Base-by-base conservation (phyloP, 2,888 invertebrate species). In the Byasa hedistus region DNA sequence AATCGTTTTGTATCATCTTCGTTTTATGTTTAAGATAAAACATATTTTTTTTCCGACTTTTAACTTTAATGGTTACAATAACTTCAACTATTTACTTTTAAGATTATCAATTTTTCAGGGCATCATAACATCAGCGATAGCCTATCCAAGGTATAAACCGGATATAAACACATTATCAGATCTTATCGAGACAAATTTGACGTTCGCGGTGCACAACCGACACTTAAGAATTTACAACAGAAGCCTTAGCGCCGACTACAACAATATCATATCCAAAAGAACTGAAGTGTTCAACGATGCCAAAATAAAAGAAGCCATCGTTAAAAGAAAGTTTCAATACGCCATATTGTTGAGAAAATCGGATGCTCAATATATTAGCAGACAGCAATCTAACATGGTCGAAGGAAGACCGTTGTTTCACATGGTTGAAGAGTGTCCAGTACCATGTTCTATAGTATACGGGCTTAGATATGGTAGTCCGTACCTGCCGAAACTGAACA, bases 381-480 rank as follows among this genome's bases (percentile, higher is more conserved):
- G 80, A 23, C 85, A 82, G 68, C 75, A 78, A 52, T 68, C 74
- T 0, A 87, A 90, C 69, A 82, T 85, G 74, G 61, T 73, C 19
- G 73, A 84, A 39, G 93, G 93, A 0, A 85, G 88, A 52, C 89
- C 92, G 0, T 52, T 93, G 0, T 93, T 84, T 69, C 92, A 93
- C 71, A 80, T 87, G 0, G 88, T 92, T 75, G 71, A 74, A 12
- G 88, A 91, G 36, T 93, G 94, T 71, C 92, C 93, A 19, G 85
- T 93, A 0, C 93, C 93, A 0, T 93, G 93, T 75, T 87, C 88
- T 22, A 88, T 92, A 0, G 93, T 93, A 0, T 93, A 93, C 68
- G 92, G 92, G 0, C 79, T 93, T 15, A 87, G 90, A n/a, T 92
- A 93, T 70, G 94, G 94, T 1, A 93, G 93, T 39, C 93, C 93